Percentiles rank a stretch among this genome's conserved stretches.
These are phyloP conservation scores for Marisa cornuarietis DNA, from an alignment of 1,140 invertebrate species.

Conservation along the genomic window DNA sequence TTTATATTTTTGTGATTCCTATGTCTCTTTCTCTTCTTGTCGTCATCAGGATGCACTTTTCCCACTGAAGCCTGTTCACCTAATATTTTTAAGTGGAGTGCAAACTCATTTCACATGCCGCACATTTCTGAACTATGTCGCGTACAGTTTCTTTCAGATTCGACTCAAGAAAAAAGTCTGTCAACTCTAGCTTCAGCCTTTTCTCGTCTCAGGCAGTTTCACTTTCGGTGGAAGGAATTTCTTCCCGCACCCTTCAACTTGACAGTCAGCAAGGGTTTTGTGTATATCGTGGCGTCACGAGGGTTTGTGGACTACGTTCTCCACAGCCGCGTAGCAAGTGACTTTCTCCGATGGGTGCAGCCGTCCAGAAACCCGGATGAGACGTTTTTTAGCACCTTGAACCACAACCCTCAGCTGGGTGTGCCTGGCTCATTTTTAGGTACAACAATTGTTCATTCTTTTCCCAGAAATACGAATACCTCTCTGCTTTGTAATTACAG, in stretches of 20 bases:
- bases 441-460: slow-evolving; percentile 8
- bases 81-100: neutral
- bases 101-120: neutral
- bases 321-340: slow-evolving; percentile 29
- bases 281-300: slow-evolving; percentile 47
- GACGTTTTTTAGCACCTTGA: slow-evolving; percentile 46
- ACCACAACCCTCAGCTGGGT: slow-evolving; percentile 40
- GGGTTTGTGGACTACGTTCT: slow-evolving; percentile 49
- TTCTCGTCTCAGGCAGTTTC: slow-evolving; percentile 17
- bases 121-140: too few species aligned
- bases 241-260: slow-evolving; percentile 41
- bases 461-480: neutral
- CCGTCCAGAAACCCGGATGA: slow-evolving; percentile 53
- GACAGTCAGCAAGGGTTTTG: slow-evolving; percentile 46
- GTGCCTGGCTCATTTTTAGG: slow-evolving; percentile 42
- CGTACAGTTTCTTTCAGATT: too few species aligned
- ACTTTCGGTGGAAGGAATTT: slow-evolving; percentile 15
- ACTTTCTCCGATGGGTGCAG: slow-evolving; percentile 47
- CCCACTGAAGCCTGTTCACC: neutral
- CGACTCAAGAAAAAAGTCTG: too few species aligned
- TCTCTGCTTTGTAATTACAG: neutral
- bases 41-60: neutral
- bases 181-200: neutral
- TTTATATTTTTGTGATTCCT: neutral
- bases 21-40: neutral